A percentile compares a stretch with the other conserved stretches of the same genome.
Evolutionary conservation across 2,888 invertebrate species (phyloP).

Genomic region (Quadriops clusia): DNA sequence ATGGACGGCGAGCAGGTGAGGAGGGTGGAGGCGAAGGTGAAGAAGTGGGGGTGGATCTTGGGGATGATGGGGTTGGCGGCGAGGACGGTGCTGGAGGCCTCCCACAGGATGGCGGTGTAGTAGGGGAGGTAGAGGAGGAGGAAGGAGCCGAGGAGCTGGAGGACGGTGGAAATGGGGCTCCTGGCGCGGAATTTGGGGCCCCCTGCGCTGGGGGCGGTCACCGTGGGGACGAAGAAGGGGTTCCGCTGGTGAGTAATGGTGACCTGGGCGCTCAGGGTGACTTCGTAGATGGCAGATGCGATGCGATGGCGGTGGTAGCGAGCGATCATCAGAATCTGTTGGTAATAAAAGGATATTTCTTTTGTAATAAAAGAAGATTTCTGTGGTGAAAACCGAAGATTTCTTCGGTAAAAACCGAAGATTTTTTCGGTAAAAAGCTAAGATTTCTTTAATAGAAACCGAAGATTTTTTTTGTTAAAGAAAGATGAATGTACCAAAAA

Average conservation of each 20-base stretch:
- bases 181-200: conserved; percentile 41
- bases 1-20: conserved; percentile 59
- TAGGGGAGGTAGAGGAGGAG: conserved; percentile 64
- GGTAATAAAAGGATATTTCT: too few species aligned
- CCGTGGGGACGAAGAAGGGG: conserved; percentile 60
- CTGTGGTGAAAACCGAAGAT: too few species aligned
- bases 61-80: conserved; percentile 20
- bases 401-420: too few species aligned
- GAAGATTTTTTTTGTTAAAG: too few species aligned
- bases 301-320: conserved; percentile 71
- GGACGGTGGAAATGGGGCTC: conserved; percentile 53
- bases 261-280: conserved; percentile 72
- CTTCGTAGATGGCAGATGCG: conserved; percentile 75
- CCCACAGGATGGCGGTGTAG: conserved; percentile 59
- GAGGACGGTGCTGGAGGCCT: conserved; percentile 36
- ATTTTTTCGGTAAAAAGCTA: too few species aligned
- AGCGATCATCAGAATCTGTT: conserved; percentile 51
- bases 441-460: too few species aligned
- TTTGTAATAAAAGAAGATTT: too few species aligned
- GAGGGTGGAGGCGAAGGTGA: conserved; percentile 51
- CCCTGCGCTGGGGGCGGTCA: conserved; percentile 43
- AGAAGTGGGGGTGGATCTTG: conserved; percentile 36
- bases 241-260: conserved; percentile 73
- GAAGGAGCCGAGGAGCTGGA: conserved; percentile 61
- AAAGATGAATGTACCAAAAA: too few species aligned